These are phyloP conservation scores for Epizoanthus rinbou DNA, from an alignment of 92 coral and sea anemone species.

Conservation along the genomic window DNA sequence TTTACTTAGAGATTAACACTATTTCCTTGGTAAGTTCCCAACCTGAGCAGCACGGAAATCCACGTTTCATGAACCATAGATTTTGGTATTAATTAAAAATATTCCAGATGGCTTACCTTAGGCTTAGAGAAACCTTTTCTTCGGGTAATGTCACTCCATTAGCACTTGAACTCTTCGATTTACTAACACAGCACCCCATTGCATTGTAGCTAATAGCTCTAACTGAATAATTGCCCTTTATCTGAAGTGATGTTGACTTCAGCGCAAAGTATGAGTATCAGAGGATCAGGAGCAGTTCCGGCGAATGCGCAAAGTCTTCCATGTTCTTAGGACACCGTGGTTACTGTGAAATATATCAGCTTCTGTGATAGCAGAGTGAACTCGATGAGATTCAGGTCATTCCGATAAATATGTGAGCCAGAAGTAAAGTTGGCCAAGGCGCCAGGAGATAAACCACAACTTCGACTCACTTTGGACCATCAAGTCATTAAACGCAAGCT, in stretches of 20 bases:
- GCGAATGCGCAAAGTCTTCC: background rate
- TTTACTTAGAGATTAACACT: background rate
- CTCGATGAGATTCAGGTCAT: slow-evolving; percentile 4
- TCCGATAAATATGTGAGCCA: background rate
- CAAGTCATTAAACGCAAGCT: slow-evolving; percentile 8
- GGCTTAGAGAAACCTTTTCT: slow-evolving; percentile 53
- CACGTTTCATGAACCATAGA: background rate
- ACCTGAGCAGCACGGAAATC: slow-evolving; percentile 8
- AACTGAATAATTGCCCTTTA: background rate
- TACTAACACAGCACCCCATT: slow-evolving; percentile 84
- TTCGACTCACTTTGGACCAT: background rate
- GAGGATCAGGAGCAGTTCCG: slow-evolving; percentile 3
- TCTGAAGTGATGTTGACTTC: slow-evolving; percentile 20
- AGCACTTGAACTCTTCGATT: slow-evolving; percentile 56
- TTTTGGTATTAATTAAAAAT: too few relatives aligned
- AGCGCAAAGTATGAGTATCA: slow-evolving; percentile 3
- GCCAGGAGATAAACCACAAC: background rate
- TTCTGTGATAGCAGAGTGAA: background rate
- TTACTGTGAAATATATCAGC: background rate
- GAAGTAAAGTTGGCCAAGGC: background rate
- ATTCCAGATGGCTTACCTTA: slow-evolving; percentile 52
- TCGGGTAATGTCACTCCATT: slow-evolving; percentile 50
- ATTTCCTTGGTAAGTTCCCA: background rate
- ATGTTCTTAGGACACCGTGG: background rate
- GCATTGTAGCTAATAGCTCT: slow-evolving; percentile 21